These are phyloP conservation scores for Pedionomus torquatus DNA, from an alignment of 2,113 vertebrate species.

Conservation along the genomic window DNA sequence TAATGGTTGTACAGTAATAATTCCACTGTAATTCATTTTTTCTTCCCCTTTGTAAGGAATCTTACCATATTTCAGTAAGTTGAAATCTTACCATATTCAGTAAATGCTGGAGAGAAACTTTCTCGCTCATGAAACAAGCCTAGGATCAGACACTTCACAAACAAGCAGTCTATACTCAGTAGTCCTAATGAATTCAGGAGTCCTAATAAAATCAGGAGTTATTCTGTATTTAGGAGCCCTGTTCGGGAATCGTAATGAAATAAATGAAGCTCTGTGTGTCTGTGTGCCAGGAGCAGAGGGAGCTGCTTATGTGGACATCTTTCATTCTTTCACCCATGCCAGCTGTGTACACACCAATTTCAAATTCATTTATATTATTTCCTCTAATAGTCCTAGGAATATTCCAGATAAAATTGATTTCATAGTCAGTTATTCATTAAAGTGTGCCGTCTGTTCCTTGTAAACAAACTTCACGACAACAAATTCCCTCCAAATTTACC, in stretches of 20 bases:
- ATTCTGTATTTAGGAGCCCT: neutral
- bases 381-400: neutral
- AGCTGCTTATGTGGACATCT: neutral
- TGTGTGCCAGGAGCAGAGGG: neutral
- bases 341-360: constrained; percentile 29
- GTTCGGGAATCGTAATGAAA: neutral
- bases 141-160: neutral
- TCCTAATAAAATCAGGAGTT: neutral
- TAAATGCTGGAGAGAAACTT: neutral
- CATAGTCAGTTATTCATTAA: neutral
- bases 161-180: neutral
- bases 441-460: neutral
- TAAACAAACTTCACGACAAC: neutral
- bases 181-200: neutral
- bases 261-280: constrained; percentile 5
- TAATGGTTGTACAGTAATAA: neutral
- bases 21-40: neutral
- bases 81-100: neutral
- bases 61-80: neutral
- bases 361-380: constrained; percentile 5
- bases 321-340: constrained; percentile 7
- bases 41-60: neutral
- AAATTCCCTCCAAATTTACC: neutral
- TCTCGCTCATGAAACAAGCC: neutral
- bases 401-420: neutral